phyloP scores from a whole-genome alignment of 2,888 invertebrate genomes.

The Pimpla rufipes region DNA sequence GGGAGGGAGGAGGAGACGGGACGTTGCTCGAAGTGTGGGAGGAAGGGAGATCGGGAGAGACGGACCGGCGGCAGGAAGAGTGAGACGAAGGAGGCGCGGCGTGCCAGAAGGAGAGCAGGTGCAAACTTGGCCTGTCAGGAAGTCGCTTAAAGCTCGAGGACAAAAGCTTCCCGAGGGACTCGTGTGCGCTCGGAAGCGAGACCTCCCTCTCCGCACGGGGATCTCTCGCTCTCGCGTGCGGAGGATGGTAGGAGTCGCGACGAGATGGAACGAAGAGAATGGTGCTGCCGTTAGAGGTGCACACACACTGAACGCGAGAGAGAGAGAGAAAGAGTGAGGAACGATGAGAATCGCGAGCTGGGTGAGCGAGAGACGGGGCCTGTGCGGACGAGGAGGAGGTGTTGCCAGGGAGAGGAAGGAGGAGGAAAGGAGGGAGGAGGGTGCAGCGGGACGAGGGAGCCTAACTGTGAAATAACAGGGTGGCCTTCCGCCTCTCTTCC shows the following conservation, averaged over 20 bases:
- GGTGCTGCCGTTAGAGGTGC: slow-evolving; percentile 43
- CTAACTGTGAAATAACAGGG: slow-evolving; percentile 85
- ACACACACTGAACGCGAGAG: too few species aligned
- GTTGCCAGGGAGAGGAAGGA: slow-evolving; percentile 68
- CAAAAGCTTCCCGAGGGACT: slow-evolving; percentile 85
- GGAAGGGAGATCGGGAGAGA: too few species aligned
- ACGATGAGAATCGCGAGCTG: too few species aligned
- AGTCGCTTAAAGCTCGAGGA: slow-evolving; percentile 85
- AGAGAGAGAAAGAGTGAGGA: slow-evolving; percentile 28
- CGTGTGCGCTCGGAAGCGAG: slow-evolving; percentile 77
- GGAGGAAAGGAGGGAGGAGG: slow-evolving; percentile 12
- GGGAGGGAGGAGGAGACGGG: slow-evolving; percentile 23
- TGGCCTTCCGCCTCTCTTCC: slow-evolving; percentile 74
- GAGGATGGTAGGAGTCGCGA: slow-evolving; percentile 44
- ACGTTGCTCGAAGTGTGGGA: slow-evolving; percentile 11
- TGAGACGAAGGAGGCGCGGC: slow-evolving; percentile 65
- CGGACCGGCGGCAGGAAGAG: slow-evolving; percentile 25
- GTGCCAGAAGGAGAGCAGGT: slow-evolving; percentile 83
- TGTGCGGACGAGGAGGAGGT: slow-evolving; percentile 49
- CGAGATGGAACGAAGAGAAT: slow-evolving; percentile 57
- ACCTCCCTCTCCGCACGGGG: slow-evolving; percentile 57
- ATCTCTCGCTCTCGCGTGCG: slow-evolving; percentile 42
- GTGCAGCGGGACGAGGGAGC: slow-evolving; percentile 76
- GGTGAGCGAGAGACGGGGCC: slow-evolving; percentile 34
- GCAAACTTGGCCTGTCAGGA: slow-evolving; percentile 85